phyloP scores from a whole-genome alignment of 2,888 invertebrate species.

The Dryobota labecula region DNA sequence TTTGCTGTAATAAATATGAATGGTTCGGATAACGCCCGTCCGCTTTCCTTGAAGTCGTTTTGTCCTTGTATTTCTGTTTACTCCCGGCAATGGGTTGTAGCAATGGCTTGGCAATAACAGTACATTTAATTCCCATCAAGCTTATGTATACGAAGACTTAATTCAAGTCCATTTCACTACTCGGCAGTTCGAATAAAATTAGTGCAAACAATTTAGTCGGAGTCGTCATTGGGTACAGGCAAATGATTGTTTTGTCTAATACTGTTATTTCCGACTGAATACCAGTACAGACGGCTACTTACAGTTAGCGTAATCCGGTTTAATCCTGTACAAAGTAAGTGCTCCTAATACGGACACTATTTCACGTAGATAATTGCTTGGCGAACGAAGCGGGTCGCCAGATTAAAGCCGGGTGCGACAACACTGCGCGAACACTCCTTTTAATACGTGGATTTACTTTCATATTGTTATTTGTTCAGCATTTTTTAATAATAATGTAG shows the following conservation, averaged over 20 bases:
- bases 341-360: conserved; percentile 86
- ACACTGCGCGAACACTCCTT: conserved; percentile 72
- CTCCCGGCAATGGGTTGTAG: conserved; percentile 26
- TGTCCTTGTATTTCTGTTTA: conserved; percentile 42
- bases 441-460: conserved; percentile 69
- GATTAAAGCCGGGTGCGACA: conserved; percentile 78
- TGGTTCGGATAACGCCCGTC: conserved; percentile 24
- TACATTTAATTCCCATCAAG: conserved; percentile 54
- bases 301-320: conserved; percentile 83
- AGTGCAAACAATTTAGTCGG: conserved; percentile 59
- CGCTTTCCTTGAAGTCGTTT: conserved; percentile 47
- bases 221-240: conserved; percentile 44
- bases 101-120: conserved; percentile 41
- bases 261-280: conserved; percentile 75
- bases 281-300: conserved; percentile 79
- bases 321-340: conserved; percentile 86
- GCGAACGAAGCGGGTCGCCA: conserved; percentile 76
- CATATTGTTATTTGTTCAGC: conserved; percentile 61
- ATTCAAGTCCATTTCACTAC: conserved; percentile 55
- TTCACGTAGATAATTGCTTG: conserved; percentile 89
- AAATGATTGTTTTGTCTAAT: conserved; percentile 68
- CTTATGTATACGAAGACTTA: conserved; percentile 47
- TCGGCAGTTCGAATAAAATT: conserved; percentile 59
- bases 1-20: conserved; percentile 48
- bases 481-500: conserved; percentile 60